Evolutionary conservation across 2,888 invertebrate genomes (phyloP), one percentile per base, ranked within the genome.

Genomic region (Dione juno): DNA sequence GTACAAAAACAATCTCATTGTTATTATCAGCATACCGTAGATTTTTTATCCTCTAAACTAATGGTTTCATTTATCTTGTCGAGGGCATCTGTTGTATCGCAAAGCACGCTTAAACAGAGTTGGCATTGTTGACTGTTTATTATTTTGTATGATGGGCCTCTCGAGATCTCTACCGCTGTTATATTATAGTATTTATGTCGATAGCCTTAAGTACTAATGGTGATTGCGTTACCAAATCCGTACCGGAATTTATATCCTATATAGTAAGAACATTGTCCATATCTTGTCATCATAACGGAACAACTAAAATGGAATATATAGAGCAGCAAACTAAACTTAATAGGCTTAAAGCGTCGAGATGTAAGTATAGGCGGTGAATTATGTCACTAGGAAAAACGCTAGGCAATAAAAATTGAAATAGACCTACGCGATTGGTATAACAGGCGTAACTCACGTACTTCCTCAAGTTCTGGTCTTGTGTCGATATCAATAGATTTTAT

Each of bases 261-360:
- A 88, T 85, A 85, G 85, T 81, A 79, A 80, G 80, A 81, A 78
- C 82, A 82, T 82, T 81, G 84, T 82, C 79, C 81, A 82, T 86
- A 85, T 86, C 83, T 73, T 77, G 73, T 80, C 81, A 81, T 83
- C 80, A 81, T 88, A 90, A 89, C 88, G 88, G 88, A 77, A 77
- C 77, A 76, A 77, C 77, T 77, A 79, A 80, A 80, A 74, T 74
- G 66, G 19, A 74, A 74, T 71, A 77, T 78, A 28, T 28, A 5
- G 5, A 80, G 78, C 76, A 58, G 9, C n/a, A 13, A 58, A 13
- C 11, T 11, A 7, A 40, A 9, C n/a, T n/a, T n/a, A n/a, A 40
- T 9, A 45, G 61, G 3, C 10, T 35, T 28, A n/a, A 45, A 43
- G 5, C 45, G 50, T 16, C 40, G 40, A 57, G 68, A 63, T 64